Percentiles rank a stretch among this genome's conserved stretches.
phyloP scores from a whole-genome alignment of 2,113 vertebrate species.

The Atractosteus spatula region DNA sequence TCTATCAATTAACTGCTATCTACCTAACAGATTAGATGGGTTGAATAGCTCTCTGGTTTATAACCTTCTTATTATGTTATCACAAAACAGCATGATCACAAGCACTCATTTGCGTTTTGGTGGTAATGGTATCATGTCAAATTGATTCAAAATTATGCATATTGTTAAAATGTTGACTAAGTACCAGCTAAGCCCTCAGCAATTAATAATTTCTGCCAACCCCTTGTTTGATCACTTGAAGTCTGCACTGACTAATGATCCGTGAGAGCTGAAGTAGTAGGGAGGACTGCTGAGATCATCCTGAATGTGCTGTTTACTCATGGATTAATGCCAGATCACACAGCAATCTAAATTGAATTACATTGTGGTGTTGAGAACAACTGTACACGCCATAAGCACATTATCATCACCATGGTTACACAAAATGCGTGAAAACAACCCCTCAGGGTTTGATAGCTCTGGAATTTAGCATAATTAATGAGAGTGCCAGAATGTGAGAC shows the following conservation, averaged over 20 bases:
- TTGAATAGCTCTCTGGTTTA: too few species aligned
- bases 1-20: too few species aligned
- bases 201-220: too few species aligned
- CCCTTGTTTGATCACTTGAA: too few species aligned
- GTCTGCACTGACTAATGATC: background rate
- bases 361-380: background rate
- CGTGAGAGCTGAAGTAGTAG: background rate
- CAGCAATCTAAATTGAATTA: background rate
- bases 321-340: slow-evolving; percentile 5
- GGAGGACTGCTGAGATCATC: background rate
- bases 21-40: too few species aligned
- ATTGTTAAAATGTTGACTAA: too few species aligned
- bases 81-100: too few species aligned
- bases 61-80: too few species aligned
- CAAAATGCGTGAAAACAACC: slow-evolving; percentile 3
- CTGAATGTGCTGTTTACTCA: slow-evolving; percentile 4
- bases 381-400: background rate
- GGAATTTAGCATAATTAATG: slow-evolving; percentile 4
- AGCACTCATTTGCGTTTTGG: too few species aligned
- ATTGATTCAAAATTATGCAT: too few species aligned
- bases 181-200: too few species aligned
- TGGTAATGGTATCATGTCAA: too few species aligned
- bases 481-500: background rate
- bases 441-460: background rate
- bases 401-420: slow-evolving; percentile 7